Base-by-base conservation (phyloP, 2,113 vertebrate genomes). In the Bathybates hornii region DNA sequence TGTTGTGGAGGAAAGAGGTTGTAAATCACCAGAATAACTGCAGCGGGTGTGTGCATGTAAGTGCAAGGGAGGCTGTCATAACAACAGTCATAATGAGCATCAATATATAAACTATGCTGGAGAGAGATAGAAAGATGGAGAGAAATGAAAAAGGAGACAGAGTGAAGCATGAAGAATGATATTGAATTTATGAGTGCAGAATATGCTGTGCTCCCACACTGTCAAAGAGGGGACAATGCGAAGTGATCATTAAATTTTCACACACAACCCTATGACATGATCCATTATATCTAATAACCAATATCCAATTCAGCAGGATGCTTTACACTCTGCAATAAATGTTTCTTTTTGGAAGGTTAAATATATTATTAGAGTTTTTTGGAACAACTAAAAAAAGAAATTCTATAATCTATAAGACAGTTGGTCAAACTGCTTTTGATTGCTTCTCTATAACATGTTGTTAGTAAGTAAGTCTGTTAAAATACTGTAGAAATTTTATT, bases 21-120 rank as follows among this genome's bases (percentile, higher is more conserved):
- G 82, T 91, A 89, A 92, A 94, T 95, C 86, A 89, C 71, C 86
- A 66, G 59, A 81, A 82, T 89, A 89, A 88, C 90, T 86, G 87
- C 87, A 80, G 54, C 4, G 53, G 71, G 45, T 82, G 84, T 89
- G 87, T 61, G 76, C 63, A 79, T 84, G 86, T 79, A 87, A 79
- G 87, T 89, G 84, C 83, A 86, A 61, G 81, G 85, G 85, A 92
- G 89, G 87, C 91, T 93, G 90, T 94, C 93, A 95, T 92, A 94
- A 92, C 88, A 93, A 78, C 90, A 38, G 86, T 86, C 84, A 83
- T 94, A 93, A 94, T 94, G 92, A 95, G 84, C 90, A 94, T 91
- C 85, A 87, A 80, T 84, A 86, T 73, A 90, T 91, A 90, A 93
- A 93, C 73, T 90, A 68, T 56, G 24, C 57, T 54, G n/a, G 52